A percentile compares a stretch with the other conserved stretches of the same genome.
Conservation (phyloP, 2,888 invertebrate genomes). For the Parnassius apollo region DNA sequence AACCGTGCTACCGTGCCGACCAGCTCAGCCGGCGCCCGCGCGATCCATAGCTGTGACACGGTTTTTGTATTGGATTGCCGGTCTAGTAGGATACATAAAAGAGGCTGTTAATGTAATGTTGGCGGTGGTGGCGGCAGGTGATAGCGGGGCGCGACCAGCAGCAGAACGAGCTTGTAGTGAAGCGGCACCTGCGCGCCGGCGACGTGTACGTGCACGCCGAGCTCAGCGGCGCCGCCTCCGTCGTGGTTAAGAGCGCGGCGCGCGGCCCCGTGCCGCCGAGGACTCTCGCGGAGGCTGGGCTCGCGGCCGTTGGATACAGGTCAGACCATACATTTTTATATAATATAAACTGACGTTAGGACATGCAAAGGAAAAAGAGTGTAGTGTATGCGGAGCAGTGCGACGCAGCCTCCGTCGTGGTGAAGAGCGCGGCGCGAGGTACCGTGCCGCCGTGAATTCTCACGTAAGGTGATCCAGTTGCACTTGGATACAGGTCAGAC, state of each 20-base stretch:
- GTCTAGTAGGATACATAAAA: no score
- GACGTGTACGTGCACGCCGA: constrained; percentile 99
- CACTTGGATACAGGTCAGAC: constrained; percentile 90
- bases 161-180: constrained; percentile 99
- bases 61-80: no score
- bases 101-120: no score
- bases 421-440: constrained; percentile 85
- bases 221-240: constrained; percentile 22
- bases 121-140: constrained; percentile 68
- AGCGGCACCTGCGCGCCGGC: constrained; percentile 90
- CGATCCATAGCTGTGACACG: no score
- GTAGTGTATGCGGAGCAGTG: no score
- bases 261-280: constrained; percentile 88
- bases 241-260: constrained; percentile 85
- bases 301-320: constrained; percentile 97
- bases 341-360: no score
- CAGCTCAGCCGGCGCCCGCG: no score
- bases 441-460: constrained; percentile 95
- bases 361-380: no score
- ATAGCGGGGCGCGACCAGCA: constrained; percentile 98
- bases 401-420: no score
- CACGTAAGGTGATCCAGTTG: constrained; percentile 97
- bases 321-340: constrained; percentile 25
- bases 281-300: constrained; percentile 97
- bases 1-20: no score